These are phyloP conservation scores for Calephelis perditalis DNA, from an alignment of 2,888 invertebrate species.

Conservation along the genomic window DNA sequence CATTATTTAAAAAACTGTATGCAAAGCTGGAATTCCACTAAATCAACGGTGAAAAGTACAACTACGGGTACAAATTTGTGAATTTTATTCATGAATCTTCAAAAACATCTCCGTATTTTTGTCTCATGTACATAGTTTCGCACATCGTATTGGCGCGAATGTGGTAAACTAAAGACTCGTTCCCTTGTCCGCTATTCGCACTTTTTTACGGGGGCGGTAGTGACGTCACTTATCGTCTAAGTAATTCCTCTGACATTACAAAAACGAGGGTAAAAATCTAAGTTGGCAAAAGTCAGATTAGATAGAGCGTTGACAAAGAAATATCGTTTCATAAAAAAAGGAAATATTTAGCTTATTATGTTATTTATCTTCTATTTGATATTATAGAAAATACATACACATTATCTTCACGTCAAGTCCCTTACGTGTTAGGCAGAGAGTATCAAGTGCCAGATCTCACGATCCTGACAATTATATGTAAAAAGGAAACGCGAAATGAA, in stretches of 20 bases:
- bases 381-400: too few relatives aligned
- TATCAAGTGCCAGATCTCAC: too few relatives aligned
- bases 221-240: slow-evolving; percentile 49
- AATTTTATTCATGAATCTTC: too few relatives aligned
- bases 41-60: too few relatives aligned
- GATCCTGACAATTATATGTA: too few relatives aligned
- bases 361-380: too few relatives aligned
- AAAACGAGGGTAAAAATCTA: slow-evolving; percentile 11
- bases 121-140: slow-evolving; percentile 35
- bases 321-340: background rate
- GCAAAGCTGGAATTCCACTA: too few relatives aligned
- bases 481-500: too few relatives aligned
- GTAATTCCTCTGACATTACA: slow-evolving; percentile 29
- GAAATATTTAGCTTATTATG: background rate
- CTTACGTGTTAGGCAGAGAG: too few relatives aligned
- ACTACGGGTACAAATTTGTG: too few relatives aligned
- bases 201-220: slow-evolving; percentile 39
- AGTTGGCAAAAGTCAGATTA: slow-evolving; percentile 9
- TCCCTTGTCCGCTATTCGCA: slow-evolving; percentile 29
- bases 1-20: too few relatives aligned
- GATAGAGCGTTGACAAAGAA: background rate
- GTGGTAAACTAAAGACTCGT: slow-evolving; percentile 50
- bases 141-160: slow-evolving; percentile 46
- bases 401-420: too few relatives aligned
- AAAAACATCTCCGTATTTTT: background rate